Evolutionary conservation across 2,888 invertebrate genomes (phyloP).

Genomic region (Rhamphomyia laevipes): DNA sequence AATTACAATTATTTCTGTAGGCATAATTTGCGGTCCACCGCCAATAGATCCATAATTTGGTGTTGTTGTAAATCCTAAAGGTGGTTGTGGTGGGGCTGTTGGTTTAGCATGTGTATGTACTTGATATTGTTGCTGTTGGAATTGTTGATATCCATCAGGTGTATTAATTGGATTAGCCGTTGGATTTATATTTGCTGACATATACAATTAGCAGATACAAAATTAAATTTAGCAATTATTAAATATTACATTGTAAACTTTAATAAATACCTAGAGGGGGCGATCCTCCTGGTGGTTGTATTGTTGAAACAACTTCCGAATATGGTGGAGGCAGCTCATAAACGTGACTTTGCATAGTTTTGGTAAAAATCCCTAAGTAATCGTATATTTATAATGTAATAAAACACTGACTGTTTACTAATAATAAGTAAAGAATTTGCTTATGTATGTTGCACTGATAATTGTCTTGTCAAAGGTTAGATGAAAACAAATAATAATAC

Average conservation of each 20-base stretch:
- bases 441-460: no score
- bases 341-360: slow-evolving; percentile 12
- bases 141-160: slow-evolving; percentile 9
- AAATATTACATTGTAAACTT: no score
- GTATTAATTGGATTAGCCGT: not conserved
- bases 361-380: no score
- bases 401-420: no score
- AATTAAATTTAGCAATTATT: no score
- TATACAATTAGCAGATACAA: no score
- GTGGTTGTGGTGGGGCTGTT: slow-evolving; percentile 9
- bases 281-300: slow-evolving; percentile 8
- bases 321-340: slow-evolving; percentile 44
- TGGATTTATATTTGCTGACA: no score
- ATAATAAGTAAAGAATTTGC: no score
- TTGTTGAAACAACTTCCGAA: slow-evolving; percentile 33
- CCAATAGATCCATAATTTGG: slow-evolving; percentile 39
- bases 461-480: no score
- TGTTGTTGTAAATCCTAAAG: slow-evolving; percentile 40
- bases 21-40: slow-evolving; percentile 47
- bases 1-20: slow-evolving; percentile 68
- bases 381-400: no score
- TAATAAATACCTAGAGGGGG: slow-evolving; percentile 18
- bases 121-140: slow-evolving; percentile 16
- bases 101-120: not conserved
- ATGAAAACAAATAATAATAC: no score